Base-by-base conservation (phyloP, 1,140 invertebrate species). In the Antheraea pernyi region DNA sequence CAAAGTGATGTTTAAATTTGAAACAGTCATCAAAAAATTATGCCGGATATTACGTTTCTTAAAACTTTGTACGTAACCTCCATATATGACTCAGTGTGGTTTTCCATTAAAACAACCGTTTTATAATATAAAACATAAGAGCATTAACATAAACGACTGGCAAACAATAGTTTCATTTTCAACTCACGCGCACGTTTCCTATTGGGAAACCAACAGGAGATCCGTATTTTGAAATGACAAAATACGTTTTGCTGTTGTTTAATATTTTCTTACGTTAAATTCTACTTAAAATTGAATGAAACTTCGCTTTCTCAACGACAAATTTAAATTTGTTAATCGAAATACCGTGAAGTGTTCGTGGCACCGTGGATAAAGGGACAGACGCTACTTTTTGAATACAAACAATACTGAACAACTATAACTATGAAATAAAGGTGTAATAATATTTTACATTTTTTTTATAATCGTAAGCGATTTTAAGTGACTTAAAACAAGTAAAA, bases 351-450 rank as follows among this genome's bases (percentile, higher is more conserved):
- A 84, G 82, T 78, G 71, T 86, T 86, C 84, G 79, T 85, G 80
- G 79, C 72, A 87, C 86, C 88, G 83, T 88, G 82, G 72, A 84
- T 88, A 90, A 90, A 88, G 80, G 88, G 81, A 83, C 85, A 83
- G 69, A 86, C 74, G 83, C 70, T 76, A 74, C 65, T 68, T 72
- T 69, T 78, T 85, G 80, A 81, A 79, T 75, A 85, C 81, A 79
- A 77, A 86, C 79, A 83, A 30, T 42, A 42, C 39, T 9, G 22
- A 9, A 42, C 39, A 48, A 61, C 36, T 64, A 65, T 53, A 53
- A 53, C 11, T 16, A 13, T 13, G 9, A 53, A 13, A 1, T 53
- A 6, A 53, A 16, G 6, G 16, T 10, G 1, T 53, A 16, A 10
- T 53, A 53, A 42, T 42, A n/a, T 30, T 30, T 30, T 30, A 4